phyloP scores from a whole-genome alignment of 1,140 invertebrate genomes.

The Idris sp. region DNA sequence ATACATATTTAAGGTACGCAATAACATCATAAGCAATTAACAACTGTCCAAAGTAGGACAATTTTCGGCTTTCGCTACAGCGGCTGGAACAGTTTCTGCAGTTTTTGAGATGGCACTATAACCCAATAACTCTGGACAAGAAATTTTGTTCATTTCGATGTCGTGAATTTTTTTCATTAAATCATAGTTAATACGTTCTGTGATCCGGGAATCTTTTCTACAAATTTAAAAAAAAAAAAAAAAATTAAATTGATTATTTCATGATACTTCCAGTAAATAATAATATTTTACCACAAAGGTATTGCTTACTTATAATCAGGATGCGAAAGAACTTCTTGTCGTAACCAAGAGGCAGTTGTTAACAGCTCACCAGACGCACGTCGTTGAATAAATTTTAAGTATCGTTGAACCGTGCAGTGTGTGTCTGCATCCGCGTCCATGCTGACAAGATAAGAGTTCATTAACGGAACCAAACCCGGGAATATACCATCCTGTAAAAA shows the following conservation, averaged over 20 bases:
- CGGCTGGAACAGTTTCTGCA: constrained; percentile 87
- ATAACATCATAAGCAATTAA: constrained; percentile 31
- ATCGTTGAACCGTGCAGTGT: constrained; percentile 97
- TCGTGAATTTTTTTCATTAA: constrained; percentile 86
- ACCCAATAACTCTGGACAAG: constrained; percentile 88
- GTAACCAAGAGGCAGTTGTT: constrained; percentile 95
- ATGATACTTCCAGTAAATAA: too few relatives aligned
- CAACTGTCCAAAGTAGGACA: constrained; percentile 62
- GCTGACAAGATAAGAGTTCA: constrained; percentile 93
- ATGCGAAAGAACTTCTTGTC: constrained; percentile 93
- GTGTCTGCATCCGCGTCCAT: constrained; percentile 98
- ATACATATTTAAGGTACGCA: constrained; percentile 20
- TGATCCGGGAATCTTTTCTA: constrained; percentile 93
- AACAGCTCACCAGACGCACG: constrained; percentile 91
- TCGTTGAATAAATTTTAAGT: constrained; percentile 95
- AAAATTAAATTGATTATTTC: too few relatives aligned
- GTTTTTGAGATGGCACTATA: constrained; percentile 86
- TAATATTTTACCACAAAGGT: too few relatives aligned
- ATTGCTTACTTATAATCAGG: constrained; percentile 89
- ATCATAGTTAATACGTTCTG: constrained; percentile 95
- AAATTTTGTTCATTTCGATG: constrained; percentile 84
- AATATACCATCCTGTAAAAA: constrained; percentile 86
- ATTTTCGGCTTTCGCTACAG: constrained; percentile 81
- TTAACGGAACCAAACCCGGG: constrained; percentile 95
- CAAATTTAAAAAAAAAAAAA: neutral